Evolutionary conservation across 2,797 vertebrate species (phyloP).

Genomic region (Naso thynnoides): DNA sequence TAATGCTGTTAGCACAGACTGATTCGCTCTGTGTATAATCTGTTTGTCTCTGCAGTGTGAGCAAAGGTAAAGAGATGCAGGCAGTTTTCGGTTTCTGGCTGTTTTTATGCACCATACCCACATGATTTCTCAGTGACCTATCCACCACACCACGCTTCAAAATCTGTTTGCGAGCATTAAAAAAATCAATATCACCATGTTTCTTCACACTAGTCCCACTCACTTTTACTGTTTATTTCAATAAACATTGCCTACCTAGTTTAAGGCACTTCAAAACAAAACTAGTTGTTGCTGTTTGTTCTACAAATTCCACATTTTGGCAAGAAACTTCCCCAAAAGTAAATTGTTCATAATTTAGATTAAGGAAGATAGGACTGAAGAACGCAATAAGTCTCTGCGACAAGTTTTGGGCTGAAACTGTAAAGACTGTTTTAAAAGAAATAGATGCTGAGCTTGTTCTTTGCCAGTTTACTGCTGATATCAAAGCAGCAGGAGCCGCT

Average conservation of each 20-base stretch:
- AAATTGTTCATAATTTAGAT: background rate
- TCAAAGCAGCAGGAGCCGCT: constrained; percentile 9
- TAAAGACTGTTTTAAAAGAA: background rate
- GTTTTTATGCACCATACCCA: constrained; percentile 27
- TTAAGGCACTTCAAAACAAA: constrained; percentile 25
- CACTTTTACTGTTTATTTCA: constrained; percentile 38
- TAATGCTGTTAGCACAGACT: background rate
- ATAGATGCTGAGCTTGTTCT: constrained; percentile 15
- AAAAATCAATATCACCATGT: constrained; percentile 31
- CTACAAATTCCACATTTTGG: too few relatives aligned
- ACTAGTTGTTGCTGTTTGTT: background rate
- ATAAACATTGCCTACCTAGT: constrained; percentile 18
- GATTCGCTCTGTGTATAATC: constrained; percentile 22
- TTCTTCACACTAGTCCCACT: constrained; percentile 45
- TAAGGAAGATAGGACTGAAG: background rate
- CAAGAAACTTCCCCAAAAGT: background rate
- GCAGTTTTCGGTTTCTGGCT: constrained; percentile 34
- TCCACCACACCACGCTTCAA: constrained; percentile 9
- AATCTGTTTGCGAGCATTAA: constrained; percentile 25
- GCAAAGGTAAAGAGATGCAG: constrained; percentile 39
- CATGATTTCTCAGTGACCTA: constrained; percentile 39
- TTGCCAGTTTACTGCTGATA: background rate
- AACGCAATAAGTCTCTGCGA: background rate
- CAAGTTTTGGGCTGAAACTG: background rate
- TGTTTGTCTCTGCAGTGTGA: constrained; percentile 13